phyloP scores from a whole-genome alignment of 2,797 vertebrate genomes.

The Protosalanx chinensis region DNA sequence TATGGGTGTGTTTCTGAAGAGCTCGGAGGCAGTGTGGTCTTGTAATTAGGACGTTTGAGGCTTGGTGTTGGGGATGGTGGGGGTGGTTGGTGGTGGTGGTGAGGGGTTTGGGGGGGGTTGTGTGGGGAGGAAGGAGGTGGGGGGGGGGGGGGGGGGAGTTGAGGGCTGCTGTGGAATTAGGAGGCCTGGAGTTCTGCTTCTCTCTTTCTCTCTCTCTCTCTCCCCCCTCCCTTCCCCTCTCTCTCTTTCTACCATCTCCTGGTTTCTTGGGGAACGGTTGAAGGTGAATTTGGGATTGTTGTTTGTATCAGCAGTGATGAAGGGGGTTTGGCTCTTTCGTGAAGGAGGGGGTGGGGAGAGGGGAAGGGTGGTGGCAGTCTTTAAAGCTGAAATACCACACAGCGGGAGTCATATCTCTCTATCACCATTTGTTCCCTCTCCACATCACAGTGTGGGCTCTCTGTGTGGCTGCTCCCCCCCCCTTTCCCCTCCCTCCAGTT shows the following conservation, averaged over 20 bases:
- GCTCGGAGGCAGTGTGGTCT: slow-evolving; percentile 45
- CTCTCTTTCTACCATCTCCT: slow-evolving; percentile 28
- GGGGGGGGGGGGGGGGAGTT: slow-evolving; percentile 32
- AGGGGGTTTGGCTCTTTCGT: slow-evolving; percentile 23
- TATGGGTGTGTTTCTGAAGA: slow-evolving; percentile 49
- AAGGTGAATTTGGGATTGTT: slow-evolving; percentile 13
- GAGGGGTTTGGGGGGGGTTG: not conserved
- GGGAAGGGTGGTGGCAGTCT: not conserved
- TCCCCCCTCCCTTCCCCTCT: not conserved
- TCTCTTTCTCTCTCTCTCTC: not conserved
- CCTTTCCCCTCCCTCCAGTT: slow-evolving; percentile 1
- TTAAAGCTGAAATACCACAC: slow-evolving; percentile 10
- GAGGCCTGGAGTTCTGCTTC: slow-evolving; percentile 22
- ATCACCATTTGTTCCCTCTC: slow-evolving; percentile 8
- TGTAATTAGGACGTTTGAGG: slow-evolving; percentile 47
- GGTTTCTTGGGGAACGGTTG: not conserved
- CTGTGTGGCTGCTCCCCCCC: slow-evolving; percentile 16
- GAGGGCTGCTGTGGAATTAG: slow-evolving; percentile 35
- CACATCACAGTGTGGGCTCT: not conserved
- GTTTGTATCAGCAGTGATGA: not conserved
- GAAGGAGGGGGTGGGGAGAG: not conserved
- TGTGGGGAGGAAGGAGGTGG: not conserved
- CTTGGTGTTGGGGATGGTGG: slow-evolving; percentile 16
- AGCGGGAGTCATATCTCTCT: not conserved
- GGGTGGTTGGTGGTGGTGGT: not conserved